phyloP scores from a whole-genome alignment of 2,797 vertebrate genomes.

The Nothura maculosa region DNA sequence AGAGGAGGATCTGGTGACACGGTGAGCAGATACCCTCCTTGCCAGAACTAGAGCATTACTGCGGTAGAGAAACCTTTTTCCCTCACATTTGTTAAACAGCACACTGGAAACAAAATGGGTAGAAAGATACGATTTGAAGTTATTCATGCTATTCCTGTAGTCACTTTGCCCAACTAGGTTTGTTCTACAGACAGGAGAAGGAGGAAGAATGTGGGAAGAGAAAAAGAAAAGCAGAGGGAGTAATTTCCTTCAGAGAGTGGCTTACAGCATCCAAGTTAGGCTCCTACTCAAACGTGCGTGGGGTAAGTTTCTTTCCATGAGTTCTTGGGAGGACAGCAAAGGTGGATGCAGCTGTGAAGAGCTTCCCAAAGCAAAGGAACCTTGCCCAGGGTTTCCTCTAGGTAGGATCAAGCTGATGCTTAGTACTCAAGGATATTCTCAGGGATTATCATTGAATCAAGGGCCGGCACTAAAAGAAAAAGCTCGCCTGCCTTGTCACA shows the following conservation, averaged over 20 bases:
- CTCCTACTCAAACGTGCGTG: not conserved
- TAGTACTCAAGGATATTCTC: not conserved
- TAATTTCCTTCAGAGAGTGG: not conserved
- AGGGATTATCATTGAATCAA: not conserved
- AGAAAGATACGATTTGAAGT: not conserved
- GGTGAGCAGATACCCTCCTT: not conserved
- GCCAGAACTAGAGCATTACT: not conserved
- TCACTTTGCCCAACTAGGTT: not conserved
- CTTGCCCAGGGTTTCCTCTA: not conserved
- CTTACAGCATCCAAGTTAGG: not conserved
- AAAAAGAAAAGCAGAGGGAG: not conserved
- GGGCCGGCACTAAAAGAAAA: not conserved
- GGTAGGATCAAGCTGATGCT: not conserved
- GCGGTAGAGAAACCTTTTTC: not conserved
- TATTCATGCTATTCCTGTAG: not conserved
- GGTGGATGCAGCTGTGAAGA: fast-evolving
- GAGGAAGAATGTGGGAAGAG: not conserved
- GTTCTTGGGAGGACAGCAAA: not conserved
- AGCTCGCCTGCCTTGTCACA: not conserved
- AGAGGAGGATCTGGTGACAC: not conserved
- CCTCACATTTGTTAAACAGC: not conserved
- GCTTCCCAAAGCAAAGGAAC: not conserved
- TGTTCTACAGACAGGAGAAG: not conserved
- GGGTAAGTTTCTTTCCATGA: not conserved
- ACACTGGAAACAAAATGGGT: not conserved